Evolutionary conservation across 2,797 vertebrate genomes (phyloP), one percentile per base, ranked within the genome.

Genomic region (Lutjanus argentimaculatus): DNA sequence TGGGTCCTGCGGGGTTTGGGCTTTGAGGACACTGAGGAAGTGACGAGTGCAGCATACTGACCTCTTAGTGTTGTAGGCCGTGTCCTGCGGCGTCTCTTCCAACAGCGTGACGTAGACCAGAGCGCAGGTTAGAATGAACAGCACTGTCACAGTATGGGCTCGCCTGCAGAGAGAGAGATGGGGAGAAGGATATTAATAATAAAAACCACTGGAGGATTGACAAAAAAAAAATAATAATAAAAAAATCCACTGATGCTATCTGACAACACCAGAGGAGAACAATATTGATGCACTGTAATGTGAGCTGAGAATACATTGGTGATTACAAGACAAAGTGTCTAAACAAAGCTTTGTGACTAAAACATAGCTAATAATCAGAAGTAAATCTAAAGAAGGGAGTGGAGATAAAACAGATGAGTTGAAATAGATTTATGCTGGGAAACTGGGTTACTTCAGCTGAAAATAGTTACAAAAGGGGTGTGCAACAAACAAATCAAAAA

Each of bases 31-130:
- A 43, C 9, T 1, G 16, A 75, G 64, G 64, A 86, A 68, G 56
- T 36, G 40, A 66, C 1, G 19, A 19, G 14, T 0, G 17, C 22
- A 62, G n/a, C 25, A 14, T 10, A 77, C 93, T 89, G 88, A 99
- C 99, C 99, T 97, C 92, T 99, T 99, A 11, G 97, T 98, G 87
- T 99, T 99, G 92, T 97, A 99, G 74, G 98, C 95, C 0, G 98
- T 99, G 87, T 99, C 97, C 80, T 97, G 98, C 0, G 99, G 99
- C 0, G 99, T 99, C 91, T 99, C 99, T 75, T 99, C 99, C 91
- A 99, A 92, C 77, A 99, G 92, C 0, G 99, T 99, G 85, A 99
- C 97, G 15, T 99, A 99, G 85, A 98, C 99, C 63, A 99, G 91
- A 0, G 96, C 97, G 65, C 99, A 99, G 0, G 98, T 99, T 72